Conservation (phyloP, 2,888 invertebrate species). For the Acleris emargana region DNA sequence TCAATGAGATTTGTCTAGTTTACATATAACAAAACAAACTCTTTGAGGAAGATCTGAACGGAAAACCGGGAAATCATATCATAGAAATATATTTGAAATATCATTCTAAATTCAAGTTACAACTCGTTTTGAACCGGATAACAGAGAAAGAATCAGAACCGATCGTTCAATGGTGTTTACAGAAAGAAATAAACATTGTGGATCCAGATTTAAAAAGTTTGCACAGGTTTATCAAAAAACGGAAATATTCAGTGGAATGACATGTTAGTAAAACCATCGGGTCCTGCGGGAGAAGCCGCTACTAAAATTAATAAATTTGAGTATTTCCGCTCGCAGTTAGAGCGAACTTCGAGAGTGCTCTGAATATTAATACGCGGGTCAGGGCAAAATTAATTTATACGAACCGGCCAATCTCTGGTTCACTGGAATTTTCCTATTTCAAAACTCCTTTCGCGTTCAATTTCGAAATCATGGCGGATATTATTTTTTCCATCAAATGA, state of each 20-base stretch:
- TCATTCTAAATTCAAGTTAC: too few relatives aligned
- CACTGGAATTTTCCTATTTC: conserved; percentile 69
- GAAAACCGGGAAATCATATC: too few relatives aligned
- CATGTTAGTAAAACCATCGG: conserved; percentile 53
- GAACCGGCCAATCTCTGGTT: conserved; percentile 70
- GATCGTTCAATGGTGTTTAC: too few relatives aligned
- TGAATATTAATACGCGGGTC: conserved; percentile 80
- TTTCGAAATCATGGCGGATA: conserved; percentile 53
- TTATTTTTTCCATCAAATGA: conserved; percentile 23
- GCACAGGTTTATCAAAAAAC: conserved; percentile 37
- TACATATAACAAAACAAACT: too few relatives aligned
- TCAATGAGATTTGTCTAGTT: too few relatives aligned
- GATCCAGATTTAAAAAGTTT: neutral
- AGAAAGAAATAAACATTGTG: neutral
- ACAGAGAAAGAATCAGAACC: too few relatives aligned
- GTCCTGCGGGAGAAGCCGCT: conserved; percentile 57
- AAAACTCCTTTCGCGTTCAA: conserved; percentile 67
- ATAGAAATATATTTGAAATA: too few relatives aligned
- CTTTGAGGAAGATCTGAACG: too few relatives aligned
- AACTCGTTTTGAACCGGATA: too few relatives aligned
- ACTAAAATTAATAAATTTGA: conserved; percentile 74
- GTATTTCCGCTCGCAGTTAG: conserved; percentile 74
- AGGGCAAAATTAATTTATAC: conserved; percentile 78
- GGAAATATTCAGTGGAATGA: conserved; percentile 49
- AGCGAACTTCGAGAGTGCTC: conserved; percentile 77